phyloP scores from a whole-genome alignment of 2,888 invertebrate genomes.

The Cephus spinipes region DNA sequence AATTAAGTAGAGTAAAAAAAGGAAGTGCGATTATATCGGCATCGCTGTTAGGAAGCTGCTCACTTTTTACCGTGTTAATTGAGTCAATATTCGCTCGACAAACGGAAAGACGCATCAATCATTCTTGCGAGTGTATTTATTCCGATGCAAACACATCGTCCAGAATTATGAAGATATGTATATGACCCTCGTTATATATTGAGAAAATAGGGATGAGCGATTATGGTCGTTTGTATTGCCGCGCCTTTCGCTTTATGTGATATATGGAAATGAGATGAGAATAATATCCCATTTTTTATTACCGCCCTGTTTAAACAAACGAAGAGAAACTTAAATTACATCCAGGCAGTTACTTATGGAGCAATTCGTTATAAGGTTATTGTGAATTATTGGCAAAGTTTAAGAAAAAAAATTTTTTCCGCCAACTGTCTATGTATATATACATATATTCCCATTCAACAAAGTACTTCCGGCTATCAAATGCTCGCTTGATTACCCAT shows the following conservation, averaged over 20 bases:
- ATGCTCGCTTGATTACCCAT: slow-evolving; percentile 5
- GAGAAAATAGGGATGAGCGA: neutral
- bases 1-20: neutral
- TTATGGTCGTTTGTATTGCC: neutral
- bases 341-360: neutral
- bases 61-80: neutral
- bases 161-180: neutral
- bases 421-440: neutral
- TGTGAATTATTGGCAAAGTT: neutral
- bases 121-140: slow-evolving; percentile 2
- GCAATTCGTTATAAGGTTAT: neutral
- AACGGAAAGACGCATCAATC: slow-evolving; percentile 3
- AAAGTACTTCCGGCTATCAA: slow-evolving; percentile 1
- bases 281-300: neutral
- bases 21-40: neutral
- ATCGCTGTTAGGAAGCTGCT: neutral
- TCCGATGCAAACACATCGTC: neutral
- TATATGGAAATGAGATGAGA: neutral
- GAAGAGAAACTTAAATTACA: neutral
- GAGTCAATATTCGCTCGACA: neutral
- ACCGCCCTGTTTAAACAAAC: neutral
- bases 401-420: neutral
- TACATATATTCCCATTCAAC: neutral
- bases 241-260: neutral
- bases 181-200: neutral